Base-by-base conservation (phyloP, 2,113 vertebrate genomes). In the Loxodonta africana region DNA sequence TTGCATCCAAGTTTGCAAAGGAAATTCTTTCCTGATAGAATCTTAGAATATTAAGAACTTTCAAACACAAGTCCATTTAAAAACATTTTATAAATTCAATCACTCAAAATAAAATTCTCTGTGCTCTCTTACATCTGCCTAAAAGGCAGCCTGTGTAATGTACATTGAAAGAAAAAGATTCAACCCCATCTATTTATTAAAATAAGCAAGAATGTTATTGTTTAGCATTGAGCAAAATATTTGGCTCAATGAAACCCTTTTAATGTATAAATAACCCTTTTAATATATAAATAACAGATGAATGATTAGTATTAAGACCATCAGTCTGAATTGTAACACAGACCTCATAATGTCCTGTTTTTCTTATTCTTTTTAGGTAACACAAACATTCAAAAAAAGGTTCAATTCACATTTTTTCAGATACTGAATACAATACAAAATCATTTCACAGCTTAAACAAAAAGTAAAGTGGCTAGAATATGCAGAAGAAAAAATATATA, bases 331-430 rank as follows among this genome's bases (percentile, higher is more conserved):
- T 0, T 91, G 41, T 5, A 97, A 44, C 21, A 69, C 15, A 88
- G 21, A 41, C 83, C 17, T 73, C 1, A 41, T 48, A 90, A 14
- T 57, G 26, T 37, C 62, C 51, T 92, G 6, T 6, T 67, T 73
- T 83, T 80, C 25, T 23, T 80, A 23, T 69, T 95, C 14, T 67
- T 51, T 98, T 96, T 69, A 87, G 51, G 63, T 60, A 96, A 93
- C 0, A 57, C 57, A 84, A 74, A 88, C 23, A 97, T 74, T 71
- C 20, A 67, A 57, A 83, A 80, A 73, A 57, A 95, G 65, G 2
- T 86, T 94, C 46, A 95, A 25, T 2, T 88, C 2, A 2, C 2
- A 48, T 83, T 83, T 82, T 9, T 30, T 15, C 37, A 94, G 51
- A 26, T 28, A 88, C 0, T 63, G 28, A 96, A 83, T 82, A 48